Conservation (phyloP, 2,797 vertebrate species). For the Holocentrus rufus region DNA sequence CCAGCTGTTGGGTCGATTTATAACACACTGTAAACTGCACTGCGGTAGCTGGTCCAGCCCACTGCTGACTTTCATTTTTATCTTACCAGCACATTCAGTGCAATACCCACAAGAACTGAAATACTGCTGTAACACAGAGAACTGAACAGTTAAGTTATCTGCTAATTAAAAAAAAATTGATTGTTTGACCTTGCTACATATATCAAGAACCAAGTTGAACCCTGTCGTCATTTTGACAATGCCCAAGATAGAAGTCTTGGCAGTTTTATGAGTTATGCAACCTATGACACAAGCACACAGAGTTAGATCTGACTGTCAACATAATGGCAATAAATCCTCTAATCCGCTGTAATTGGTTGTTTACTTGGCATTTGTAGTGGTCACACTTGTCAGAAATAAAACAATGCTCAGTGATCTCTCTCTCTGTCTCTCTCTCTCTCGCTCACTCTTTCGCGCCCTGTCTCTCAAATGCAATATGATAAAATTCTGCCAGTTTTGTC, state of each 20-base stretch:
- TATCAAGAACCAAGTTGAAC: neutral
- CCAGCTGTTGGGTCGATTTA: neutral
- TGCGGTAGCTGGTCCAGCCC: no score
- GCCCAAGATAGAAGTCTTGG: neutral
- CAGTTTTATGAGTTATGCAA: constrained; percentile 22
- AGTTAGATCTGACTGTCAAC: constrained; percentile 4
- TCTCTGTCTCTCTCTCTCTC: no score
- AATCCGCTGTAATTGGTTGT: constrained; percentile 9
- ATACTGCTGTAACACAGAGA: neutral
- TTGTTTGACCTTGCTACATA: constrained; percentile 13
- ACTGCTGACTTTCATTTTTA: no score
- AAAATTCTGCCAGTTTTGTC: neutral
- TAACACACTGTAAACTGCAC: neutral
- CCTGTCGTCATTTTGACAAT: neutral
- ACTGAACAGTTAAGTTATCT: no score
- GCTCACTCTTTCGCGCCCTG: neutral
- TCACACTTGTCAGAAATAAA: neutral
- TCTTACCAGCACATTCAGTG: neutral
- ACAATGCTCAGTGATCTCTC: neutral
- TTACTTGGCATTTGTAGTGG: neutral
- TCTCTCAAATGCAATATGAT: neutral
- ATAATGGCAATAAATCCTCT: neutral
- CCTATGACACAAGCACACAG: constrained; percentile 3
- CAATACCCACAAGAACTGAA: neutral
- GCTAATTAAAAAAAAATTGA: constrained; percentile 13